Percentiles rank a stretch among this genome's conserved stretches.
Evolutionary conservation across 2,797 vertebrate species (phyloP).

Genomic region (Lophius americanus): DNA sequence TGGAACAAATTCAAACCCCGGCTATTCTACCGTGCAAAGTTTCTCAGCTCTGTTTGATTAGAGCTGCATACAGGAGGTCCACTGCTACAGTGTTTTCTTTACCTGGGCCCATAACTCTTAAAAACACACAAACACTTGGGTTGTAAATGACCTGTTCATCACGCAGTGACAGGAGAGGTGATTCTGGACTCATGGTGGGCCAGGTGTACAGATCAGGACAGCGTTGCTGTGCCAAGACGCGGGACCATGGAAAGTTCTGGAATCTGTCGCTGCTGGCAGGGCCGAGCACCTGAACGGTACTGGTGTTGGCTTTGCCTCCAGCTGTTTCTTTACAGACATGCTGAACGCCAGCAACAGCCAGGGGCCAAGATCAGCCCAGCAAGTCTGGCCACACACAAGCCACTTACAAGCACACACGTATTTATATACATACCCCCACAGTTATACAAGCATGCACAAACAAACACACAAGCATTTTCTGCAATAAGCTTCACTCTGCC

Average conservation of each 20-base stretch:
- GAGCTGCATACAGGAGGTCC: constrained; percentile 77
- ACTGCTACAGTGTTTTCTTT: constrained; percentile 77
- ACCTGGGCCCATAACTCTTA: constrained; percentile 80
- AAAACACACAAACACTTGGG: constrained; percentile 84
- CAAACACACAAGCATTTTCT: constrained; percentile 56
- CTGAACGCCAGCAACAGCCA: constrained; percentile 75
- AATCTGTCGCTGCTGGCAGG: constrained; percentile 81
- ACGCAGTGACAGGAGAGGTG: constrained; percentile 80
- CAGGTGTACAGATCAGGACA: constrained; percentile 82
- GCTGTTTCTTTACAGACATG: constrained; percentile 82
- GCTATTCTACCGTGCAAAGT: constrained; percentile 63
- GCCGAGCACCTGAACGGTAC: constrained; percentile 72
- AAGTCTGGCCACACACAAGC: constrained; percentile 79
- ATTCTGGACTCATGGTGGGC: constrained; percentile 82
- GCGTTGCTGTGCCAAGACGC: constrained; percentile 72
- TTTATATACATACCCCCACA: constrained; percentile 39
- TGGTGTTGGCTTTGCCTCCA: constrained; percentile 84
- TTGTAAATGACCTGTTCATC: constrained; percentile 85
- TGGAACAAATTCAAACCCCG: constrained; percentile 53
- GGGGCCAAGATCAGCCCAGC: constrained; percentile 79
- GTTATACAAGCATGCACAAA: constrained; percentile 60
- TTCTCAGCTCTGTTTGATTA: constrained; percentile 79
- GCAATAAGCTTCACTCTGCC: no score
- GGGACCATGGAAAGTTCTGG: constrained; percentile 83
- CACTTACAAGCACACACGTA: constrained; percentile 70